Base-by-base conservation (phyloP, 2,888 invertebrate species). In the Tiliacea aurago region DNA sequence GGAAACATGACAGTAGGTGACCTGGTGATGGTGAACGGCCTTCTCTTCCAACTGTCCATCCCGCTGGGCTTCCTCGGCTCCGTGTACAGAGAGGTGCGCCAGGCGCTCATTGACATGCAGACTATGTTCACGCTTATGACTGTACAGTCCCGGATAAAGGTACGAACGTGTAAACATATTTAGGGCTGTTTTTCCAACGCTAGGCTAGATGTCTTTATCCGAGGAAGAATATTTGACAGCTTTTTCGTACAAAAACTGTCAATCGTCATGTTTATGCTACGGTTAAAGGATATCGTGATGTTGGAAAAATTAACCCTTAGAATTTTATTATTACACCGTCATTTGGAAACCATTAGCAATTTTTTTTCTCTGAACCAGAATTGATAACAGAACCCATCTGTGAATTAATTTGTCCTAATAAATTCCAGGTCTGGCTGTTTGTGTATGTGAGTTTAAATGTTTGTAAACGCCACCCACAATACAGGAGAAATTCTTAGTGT, bases 11-110 rank as follows among this genome's bases (percentile, higher is more conserved):
- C 99, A 0, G 99, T 99, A 28, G 99, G 99, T 41, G 99, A 99
- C 95, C 97, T 99, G 89, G 99, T 99, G 72, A 99, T 99, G 99
- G 99, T 99, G 70, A 99, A 99, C 96, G 99, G 98, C 11, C 97
- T 99, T 79, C 97, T 99, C 77, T 99, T 99, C 95, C 99, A 99
- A 96, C 96, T 99, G 72, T 99, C 99, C 11, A 97, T 99, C 79
- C 99, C 99, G 28, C 97, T 99, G 58, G 99, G 99, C 85, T 99
- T 99, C 96, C 97, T 99, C 64, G 99, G 99, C 76, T 99, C 99
- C 61, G 99, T 99, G 66, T 99, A 99, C 96, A 97, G 99, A 72
- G 99, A 99, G 97, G 98, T 93, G 70, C 97, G 99, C 10, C 99
- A 99, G 96, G 99, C 99, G 15, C 96, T 99, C 76, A 98, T 99